Percentiles rank a stretch among this genome's conserved stretches.
Conservation (phyloP, 2,797 vertebrate genomes). For the Malacoctenus gilli region DNA sequence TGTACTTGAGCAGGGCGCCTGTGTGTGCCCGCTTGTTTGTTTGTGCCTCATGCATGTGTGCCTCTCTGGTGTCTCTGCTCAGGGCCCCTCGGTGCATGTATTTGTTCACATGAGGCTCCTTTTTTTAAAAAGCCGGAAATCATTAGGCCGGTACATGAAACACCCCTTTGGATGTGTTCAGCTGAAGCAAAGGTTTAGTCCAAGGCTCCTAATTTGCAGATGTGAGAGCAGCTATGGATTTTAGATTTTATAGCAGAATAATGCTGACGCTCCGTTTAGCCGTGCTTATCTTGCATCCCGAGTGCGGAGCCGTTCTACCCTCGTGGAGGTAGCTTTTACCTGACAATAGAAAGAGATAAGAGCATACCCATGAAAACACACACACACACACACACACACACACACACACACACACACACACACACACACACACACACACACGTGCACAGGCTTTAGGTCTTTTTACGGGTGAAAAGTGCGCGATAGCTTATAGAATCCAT, state of each 20-base stretch:
- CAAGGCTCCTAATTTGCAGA: conserved; percentile 69
- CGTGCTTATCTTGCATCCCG: conserved; percentile 66
- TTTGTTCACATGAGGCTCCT: no score
- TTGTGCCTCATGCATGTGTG: conserved; percentile 1
- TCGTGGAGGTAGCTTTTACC: conserved; percentile 58
- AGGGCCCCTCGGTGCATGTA: conserved; percentile 4
- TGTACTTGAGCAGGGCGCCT: conserved; percentile 26
- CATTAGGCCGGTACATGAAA: conserved; percentile 35
- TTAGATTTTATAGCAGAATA: conserved; percentile 53
- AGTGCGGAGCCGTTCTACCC: conserved; percentile 53
- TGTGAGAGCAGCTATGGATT: conserved; percentile 61
- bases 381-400: conserved; percentile 3
- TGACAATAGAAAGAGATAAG: conserved; percentile 56
- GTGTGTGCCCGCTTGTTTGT: conserved; percentile 23
- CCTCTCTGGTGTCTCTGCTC: background rate
- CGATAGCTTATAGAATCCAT: conserved; percentile 27
- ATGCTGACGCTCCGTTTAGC: conserved; percentile 68
- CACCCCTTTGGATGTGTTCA: conserved; percentile 30
- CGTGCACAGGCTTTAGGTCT: background rate
- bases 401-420: background rate
- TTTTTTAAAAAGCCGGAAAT: conserved; percentile 38
- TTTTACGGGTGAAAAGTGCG: conserved; percentile 25
- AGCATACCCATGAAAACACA: conserved; percentile 15
- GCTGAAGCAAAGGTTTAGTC: conserved; percentile 52
- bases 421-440: no score